These are phyloP conservation scores for Thecocarcelia acutangulata DNA, from an alignment of 2,888 invertebrate genomes.

Conservation along the genomic window DNA sequence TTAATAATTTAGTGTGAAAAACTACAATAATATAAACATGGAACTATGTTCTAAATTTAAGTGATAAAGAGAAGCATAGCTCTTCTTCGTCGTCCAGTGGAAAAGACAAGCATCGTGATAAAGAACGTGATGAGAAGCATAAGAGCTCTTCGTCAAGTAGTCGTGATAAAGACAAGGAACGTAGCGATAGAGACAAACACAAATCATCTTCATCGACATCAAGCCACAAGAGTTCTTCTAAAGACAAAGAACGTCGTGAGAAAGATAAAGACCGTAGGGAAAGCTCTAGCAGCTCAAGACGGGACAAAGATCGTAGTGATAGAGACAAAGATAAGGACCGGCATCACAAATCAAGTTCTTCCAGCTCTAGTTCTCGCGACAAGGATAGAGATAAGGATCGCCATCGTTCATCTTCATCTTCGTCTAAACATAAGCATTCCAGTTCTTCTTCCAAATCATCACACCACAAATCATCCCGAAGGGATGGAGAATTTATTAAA, in stretches of 20 bases:
- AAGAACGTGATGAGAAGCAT: constrained; percentile 79
- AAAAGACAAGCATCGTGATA: constrained; percentile 80
- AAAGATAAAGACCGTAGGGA: constrained; percentile 77
- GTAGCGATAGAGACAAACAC: constrained; percentile 81
- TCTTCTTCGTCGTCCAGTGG: constrained; percentile 75
- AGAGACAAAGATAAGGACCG: constrained; percentile 77
- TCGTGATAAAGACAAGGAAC: constrained; percentile 79
- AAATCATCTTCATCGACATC: constrained; percentile 78
- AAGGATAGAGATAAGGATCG: constrained; percentile 76
- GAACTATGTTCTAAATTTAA: constrained; percentile 58
- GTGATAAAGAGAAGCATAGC: constrained; percentile 81
- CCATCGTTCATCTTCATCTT: constrained; percentile 76
- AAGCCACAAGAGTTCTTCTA: constrained; percentile 76
- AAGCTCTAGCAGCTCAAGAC: constrained; percentile 74
- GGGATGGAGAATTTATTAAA: constrained; percentile 77
- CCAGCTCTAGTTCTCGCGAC: constrained; percentile 76
- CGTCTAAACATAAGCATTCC: constrained; percentile 81
- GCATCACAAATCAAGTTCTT: constrained; percentile 79
- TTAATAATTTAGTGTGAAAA: neutral
- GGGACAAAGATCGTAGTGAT: constrained; percentile 78
- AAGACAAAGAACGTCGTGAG: constrained; percentile 77
- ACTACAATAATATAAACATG: neutral
- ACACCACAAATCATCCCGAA: constrained; percentile 76
- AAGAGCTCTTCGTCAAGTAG: constrained; percentile 69
- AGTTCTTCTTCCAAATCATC: constrained; percentile 77